A percentile compares a stretch with the other conserved stretches of the same genome.
Conservation (phyloP, 2,113 vertebrate genomes). For the Calcarius ornatus region DNA sequence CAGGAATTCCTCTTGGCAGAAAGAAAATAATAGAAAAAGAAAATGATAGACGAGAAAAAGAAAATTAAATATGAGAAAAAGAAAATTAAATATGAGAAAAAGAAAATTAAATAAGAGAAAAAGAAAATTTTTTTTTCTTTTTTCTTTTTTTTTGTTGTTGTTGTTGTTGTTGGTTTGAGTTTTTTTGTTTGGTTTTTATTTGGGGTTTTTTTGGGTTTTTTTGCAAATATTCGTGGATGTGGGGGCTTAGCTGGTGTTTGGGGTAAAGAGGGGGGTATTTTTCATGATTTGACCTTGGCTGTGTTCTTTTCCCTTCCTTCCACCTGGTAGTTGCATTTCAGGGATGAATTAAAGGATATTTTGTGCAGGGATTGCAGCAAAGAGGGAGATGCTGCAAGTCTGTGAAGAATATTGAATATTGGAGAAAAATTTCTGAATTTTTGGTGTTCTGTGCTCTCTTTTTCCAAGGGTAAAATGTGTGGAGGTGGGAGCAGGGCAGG, state of each 20-base stretch:
- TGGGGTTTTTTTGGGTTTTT: too few relatives aligned
- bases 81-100: too few relatives aligned
- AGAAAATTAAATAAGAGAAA: too few relatives aligned
- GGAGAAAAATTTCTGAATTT: not conserved
- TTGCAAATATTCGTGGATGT: not conserved
- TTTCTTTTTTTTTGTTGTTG: too few relatives aligned
- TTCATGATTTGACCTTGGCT: not conserved
- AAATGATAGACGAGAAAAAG: too few relatives aligned
- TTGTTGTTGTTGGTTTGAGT: too few relatives aligned
- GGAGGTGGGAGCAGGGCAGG: too few relatives aligned
- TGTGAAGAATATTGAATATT: not conserved
- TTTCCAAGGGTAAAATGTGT: too few relatives aligned
- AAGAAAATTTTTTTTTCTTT: too few relatives aligned
- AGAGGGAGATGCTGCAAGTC: not conserved
- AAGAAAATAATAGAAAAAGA: too few relatives aligned
- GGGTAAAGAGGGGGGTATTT: not conserved
- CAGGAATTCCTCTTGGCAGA: not conserved
- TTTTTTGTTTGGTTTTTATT: too few relatives aligned
- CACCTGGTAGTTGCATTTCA: not conserved
- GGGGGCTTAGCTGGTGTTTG: not conserved
- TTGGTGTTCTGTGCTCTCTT: not conserved
- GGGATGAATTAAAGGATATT: not conserved
- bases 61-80: too few relatives aligned
- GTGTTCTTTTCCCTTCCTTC: not conserved
- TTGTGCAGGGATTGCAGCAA: fast-evolving